Evolutionary conservation across 2,797 vertebrate genomes (phyloP).

Genomic region (Poecilia wingei): DNA sequence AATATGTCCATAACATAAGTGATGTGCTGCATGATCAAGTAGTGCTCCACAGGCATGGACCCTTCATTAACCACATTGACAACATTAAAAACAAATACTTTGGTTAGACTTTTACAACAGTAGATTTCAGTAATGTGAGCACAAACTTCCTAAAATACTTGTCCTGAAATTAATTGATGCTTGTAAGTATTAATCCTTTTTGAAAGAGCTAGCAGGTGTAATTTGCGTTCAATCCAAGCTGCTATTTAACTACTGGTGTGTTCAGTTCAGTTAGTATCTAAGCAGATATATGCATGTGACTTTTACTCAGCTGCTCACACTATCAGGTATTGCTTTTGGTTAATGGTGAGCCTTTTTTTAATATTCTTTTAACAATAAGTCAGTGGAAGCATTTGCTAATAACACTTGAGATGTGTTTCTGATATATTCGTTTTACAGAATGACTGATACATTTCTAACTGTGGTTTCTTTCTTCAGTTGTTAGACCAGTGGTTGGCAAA

Average conservation of each 20-base stretch:
- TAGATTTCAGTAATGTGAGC: constrained; percentile 21
- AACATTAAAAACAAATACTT: constrained; percentile 19
- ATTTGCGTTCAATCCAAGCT: constrained; percentile 27
- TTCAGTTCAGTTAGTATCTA: constrained; percentile 12
- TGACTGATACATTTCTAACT: constrained; percentile 56
- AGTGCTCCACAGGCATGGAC: constrained; percentile 23
- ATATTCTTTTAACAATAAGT: neutral
- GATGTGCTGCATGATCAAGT: constrained; percentile 19
- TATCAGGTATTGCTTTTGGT: constrained; percentile 44
- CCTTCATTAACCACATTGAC: constrained; percentile 23
- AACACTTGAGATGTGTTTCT: neutral
- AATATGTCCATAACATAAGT: constrained; percentile 5
- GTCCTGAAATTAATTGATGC: constrained; percentile 24
- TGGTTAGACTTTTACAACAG: constrained; percentile 24
- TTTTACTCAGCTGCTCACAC: constrained; percentile 41
- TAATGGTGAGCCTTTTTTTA: constrained; percentile 42
- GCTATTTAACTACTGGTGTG: constrained; percentile 10
- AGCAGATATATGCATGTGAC: constrained; percentile 40
- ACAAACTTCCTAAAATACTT: constrained; percentile 21
- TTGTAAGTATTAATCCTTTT: constrained; percentile 13
- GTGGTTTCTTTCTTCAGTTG: constrained; percentile 84
- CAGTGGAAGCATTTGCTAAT: constrained; percentile 4
- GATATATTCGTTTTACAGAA: constrained; percentile 23
- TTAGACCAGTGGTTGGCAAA: constrained; percentile 84
- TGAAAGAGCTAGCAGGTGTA: neutral